Evolutionary conservation across 2,113 vertebrate species (phyloP).

Genomic region (Silurus asotus): DNA sequence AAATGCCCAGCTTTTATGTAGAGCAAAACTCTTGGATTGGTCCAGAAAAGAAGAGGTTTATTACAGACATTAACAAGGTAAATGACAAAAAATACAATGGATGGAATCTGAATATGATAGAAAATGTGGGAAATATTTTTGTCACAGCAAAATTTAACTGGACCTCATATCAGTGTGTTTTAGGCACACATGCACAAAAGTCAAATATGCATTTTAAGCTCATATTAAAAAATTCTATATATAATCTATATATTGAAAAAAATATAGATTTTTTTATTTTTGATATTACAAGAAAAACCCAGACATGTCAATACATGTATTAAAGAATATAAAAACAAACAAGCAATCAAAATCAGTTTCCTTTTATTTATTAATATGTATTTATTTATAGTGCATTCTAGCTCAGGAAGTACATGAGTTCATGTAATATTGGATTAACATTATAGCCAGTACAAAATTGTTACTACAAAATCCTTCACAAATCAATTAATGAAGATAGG

Average conservation of each 20-base stretch:
- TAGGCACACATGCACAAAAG: background rate
- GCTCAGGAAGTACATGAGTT: slow-evolving; percentile 61
- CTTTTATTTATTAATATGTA: background rate
- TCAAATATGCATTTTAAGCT: background rate
- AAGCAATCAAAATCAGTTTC: background rate
- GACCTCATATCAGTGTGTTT: background rate
- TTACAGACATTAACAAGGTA: background rate
- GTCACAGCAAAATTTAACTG: background rate
- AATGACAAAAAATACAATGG: background rate
- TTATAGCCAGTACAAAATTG: slow-evolving; percentile 43
- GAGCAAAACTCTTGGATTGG: background rate
- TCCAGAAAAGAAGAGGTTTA: background rate
- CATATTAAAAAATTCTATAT: background rate
- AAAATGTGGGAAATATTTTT: background rate
- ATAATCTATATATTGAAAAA: background rate
- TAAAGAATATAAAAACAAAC: slow-evolving; percentile 9
- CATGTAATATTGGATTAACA: slow-evolving; percentile 57
- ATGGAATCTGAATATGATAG: background rate
- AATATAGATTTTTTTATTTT: no score
- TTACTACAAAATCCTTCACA: background rate
- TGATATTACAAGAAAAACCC: no score
- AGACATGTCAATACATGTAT: background rate
- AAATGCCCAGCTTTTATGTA: background rate
- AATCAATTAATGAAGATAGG: slow-evolving; percentile 16
- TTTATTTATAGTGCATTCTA: slow-evolving; percentile 70